Evolutionary conservation across 1,140 invertebrate species (phyloP), one percentile per base, ranked within the genome.

Genomic region (Potamilus streckersoni): DNA sequence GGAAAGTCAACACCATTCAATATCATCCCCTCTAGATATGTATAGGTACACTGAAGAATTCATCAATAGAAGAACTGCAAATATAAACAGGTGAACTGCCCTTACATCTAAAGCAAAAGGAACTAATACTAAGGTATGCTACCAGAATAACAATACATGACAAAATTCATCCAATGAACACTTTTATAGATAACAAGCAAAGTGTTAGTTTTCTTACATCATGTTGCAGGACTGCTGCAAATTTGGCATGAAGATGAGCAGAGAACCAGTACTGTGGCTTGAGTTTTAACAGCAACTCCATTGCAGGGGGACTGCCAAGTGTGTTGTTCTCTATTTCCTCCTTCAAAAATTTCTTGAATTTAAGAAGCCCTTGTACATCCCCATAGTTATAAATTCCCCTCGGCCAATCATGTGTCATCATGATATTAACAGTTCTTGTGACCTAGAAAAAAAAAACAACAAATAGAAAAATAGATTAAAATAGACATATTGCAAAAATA

Each of bases 381-480:
- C 98, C 98, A 91, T 94, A 94, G 75, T 96, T 92, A 76, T 95
- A 95, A 76, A 99, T 93, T 2, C 95, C 95, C 73, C 92, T 90
- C 12, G 98, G 98, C 98, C 98, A 99, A 88, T 99, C 98, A 90
- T 99, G 98, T 19, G 96, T 97, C 72, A 99, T 85, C 88, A 97
- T 95, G 60, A 99, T 94, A 91, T 99, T 95, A 55, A 98, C 89
- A 61, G 93, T 92, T 20, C 93, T 73, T 38, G 78, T 76, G 49
- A 91, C 63, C 87, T 90, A 65, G 90, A 81, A 71, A 14, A 70
- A 16, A 58, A 14, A 80, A 74, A 31, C 1, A 31, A 31, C 1
- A 31, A 31, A 31, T 11, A 6, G 0, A 67, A 38, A 20, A 38
- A 17, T 8, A 3, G 2, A 19, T 38, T 38, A 38, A 38, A 4